These are phyloP conservation scores for Periplaneta americana DNA, from an alignment of 1,140 invertebrate species.

Conservation along the genomic window DNA sequence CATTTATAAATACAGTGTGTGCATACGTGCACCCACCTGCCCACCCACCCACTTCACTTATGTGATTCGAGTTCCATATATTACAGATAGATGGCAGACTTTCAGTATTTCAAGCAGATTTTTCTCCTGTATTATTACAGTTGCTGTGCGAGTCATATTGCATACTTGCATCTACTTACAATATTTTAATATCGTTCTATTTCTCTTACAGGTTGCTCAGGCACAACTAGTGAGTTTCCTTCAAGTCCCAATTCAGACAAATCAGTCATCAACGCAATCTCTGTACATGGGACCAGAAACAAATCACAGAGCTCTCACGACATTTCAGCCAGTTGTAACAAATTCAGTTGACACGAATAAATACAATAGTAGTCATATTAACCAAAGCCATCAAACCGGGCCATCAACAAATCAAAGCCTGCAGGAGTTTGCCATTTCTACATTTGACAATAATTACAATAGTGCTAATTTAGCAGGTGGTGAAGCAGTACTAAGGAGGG, in stretches of 20 bases:
- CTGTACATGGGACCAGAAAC: constrained; percentile 29
- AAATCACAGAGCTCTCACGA: constrained; percentile 37
- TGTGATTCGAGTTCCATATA: too few species aligned
- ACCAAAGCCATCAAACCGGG: background rate
- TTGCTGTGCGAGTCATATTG: too few species aligned
- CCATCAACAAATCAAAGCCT: constrained; percentile 19
- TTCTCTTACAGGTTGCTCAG: constrained; percentile 52
- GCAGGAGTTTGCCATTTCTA: constrained; percentile 38
- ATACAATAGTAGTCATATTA: background rate
- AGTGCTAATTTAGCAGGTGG: constrained; percentile 18
- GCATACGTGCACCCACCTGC: too few species aligned
- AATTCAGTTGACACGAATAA: background rate
- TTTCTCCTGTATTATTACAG: too few species aligned
- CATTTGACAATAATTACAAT: constrained; percentile 38
- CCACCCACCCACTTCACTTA: too few species aligned
- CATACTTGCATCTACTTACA: too few species aligned
- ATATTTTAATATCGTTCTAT: too few species aligned
- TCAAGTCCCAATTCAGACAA: constrained; percentile 42
- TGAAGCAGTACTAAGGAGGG: constrained; percentile 14
- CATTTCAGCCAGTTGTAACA: constrained; percentile 38
- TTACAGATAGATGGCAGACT: too few species aligned
- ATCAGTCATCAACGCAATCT: constrained; percentile 21
- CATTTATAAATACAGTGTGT: too few species aligned
- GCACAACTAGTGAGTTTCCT: constrained; percentile 59
- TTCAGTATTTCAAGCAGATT: too few species aligned